Evolutionary conservation across 2,113 vertebrate genomes (phyloP).

Genomic region (Nycticryphes semicollaris): DNA sequence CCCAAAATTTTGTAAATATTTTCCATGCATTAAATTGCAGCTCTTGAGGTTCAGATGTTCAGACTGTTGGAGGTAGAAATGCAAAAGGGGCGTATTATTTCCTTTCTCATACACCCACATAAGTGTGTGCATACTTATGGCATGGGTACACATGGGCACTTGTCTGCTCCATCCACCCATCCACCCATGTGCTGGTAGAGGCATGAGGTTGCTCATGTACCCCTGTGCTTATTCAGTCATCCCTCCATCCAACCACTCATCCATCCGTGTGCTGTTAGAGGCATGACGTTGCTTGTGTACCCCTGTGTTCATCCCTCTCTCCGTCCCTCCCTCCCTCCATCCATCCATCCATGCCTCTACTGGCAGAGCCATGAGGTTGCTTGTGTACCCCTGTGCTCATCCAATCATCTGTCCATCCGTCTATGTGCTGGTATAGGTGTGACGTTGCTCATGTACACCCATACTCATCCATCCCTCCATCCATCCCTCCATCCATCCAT

Average conservation of each 20-base stretch:
- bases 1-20: rapidly evolving
- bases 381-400: no score
- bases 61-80: not conserved
- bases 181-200: no score
- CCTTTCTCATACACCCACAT: not conserved
- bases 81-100: not conserved
- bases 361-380: no score
- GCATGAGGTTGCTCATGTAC: no score
- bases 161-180: not conserved
- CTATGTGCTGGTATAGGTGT: not conserved
- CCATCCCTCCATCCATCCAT: no score
- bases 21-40: not conserved
- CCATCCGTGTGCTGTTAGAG: no score
- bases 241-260: not conserved
- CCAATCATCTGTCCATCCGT: not conserved
- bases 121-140: not conserved
- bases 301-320: not conserved
- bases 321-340: no score
- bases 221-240: not conserved
- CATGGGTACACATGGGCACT: not conserved
- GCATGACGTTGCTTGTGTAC: no score
- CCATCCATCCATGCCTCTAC: no score
- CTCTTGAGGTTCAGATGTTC: not conserved
- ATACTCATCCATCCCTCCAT: not conserved
- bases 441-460: rapidly evolving